phyloP scores from a whole-genome alignment of 2,113 vertebrate genomes.

The Candoia aspera region DNA sequence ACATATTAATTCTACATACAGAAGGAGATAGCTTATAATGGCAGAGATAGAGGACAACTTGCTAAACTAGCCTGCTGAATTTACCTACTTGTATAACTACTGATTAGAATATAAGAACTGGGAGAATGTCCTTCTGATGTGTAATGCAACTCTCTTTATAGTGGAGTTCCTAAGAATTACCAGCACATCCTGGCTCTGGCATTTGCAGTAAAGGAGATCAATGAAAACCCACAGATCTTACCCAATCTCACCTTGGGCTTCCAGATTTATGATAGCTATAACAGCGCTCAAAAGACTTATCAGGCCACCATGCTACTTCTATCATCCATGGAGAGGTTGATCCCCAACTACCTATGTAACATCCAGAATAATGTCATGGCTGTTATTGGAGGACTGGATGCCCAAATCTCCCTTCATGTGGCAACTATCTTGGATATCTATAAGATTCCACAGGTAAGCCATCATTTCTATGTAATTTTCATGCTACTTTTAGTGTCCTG shows the following conservation, averaged over 20 bases:
- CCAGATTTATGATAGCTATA: too few relatives aligned
- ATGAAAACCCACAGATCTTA: too few relatives aligned
- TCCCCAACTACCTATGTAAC: too few relatives aligned
- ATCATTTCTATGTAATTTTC: not conserved
- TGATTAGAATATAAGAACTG: not conserved
- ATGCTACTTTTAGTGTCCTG: not conserved
- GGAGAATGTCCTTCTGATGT: not conserved
- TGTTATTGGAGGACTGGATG: too few relatives aligned
- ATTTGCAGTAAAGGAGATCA: too few relatives aligned
- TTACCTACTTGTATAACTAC: not conserved
- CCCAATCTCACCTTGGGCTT: too few relatives aligned
- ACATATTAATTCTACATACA: not conserved
- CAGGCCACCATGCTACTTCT: too few relatives aligned
- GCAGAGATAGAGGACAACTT: not conserved
- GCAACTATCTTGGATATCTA: not conserved
- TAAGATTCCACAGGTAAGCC: not conserved
- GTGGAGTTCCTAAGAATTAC: not conserved
- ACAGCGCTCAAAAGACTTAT: too few relatives aligned
- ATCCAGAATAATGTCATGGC: too few relatives aligned
- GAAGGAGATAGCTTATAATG: not conserved
- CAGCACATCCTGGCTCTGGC: too few relatives aligned
- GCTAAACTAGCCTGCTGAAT: not conserved
- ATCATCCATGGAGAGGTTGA: too few relatives aligned
- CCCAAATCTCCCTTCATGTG: too few relatives aligned
- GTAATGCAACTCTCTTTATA: not conserved